Conservation (phyloP, 2,888 invertebrate genomes). For the Lamellibrachia satsuma region DNA sequence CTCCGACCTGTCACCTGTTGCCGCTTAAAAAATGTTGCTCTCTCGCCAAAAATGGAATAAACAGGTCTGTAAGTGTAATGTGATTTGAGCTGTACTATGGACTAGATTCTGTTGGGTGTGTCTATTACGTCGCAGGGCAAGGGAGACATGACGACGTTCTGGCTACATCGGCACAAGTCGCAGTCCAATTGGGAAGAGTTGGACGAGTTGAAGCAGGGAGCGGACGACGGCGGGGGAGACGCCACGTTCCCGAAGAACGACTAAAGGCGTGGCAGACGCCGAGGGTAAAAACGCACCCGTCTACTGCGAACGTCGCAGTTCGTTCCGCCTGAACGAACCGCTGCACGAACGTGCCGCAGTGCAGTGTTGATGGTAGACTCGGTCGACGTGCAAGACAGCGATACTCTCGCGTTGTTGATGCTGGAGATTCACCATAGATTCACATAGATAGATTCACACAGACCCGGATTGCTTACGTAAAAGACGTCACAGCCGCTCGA, state of each 20-base stretch:
- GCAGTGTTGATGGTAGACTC: background rate
- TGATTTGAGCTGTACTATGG: background rate
- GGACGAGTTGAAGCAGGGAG: background rate
- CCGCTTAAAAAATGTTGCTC: too few relatives aligned
- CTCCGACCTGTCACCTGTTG: too few relatives aligned
- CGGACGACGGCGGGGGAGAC: background rate
- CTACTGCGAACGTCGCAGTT: background rate
- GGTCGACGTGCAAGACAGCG: background rate
- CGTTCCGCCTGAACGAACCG: background rate
- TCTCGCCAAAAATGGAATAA: too few relatives aligned
- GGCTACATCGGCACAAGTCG: background rate
- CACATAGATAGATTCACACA: too few relatives aligned
- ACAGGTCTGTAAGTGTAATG: too few relatives aligned
- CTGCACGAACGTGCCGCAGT: background rate
- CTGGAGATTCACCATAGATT: background rate
- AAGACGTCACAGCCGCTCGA: background rate
- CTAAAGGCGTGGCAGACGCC: background rate
- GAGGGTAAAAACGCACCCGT: background rate
- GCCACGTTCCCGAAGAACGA: background rate
- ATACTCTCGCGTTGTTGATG: background rate
- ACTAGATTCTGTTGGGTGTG: background rate
- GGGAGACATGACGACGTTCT: background rate
- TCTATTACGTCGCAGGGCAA: background rate
- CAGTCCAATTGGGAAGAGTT: background rate
- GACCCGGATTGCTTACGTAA: too few relatives aligned